These are phyloP conservation scores for Eonycteris spelaea DNA, from an alignment of 2,113 vertebrate species.

Conservation along the genomic window DNA sequence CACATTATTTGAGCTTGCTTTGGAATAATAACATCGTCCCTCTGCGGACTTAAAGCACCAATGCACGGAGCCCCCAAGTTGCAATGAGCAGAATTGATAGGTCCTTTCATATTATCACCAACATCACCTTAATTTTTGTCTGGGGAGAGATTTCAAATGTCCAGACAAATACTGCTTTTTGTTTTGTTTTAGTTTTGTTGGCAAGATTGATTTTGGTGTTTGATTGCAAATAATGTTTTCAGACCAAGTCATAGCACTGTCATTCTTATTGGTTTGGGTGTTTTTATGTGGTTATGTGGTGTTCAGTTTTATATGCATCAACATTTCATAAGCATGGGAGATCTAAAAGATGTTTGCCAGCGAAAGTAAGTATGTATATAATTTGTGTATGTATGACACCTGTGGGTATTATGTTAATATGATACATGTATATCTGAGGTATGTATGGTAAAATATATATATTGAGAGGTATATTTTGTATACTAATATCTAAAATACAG, in stretches of 20 bases:
- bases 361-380: neutral
- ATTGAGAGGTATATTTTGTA: neutral
- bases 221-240: neutral
- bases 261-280: neutral
- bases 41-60: neutral
- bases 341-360: neutral
- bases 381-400: neutral
- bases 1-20: neutral
- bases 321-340: neutral
- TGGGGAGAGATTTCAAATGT: neutral
- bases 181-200: neutral
- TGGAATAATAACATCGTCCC: neutral
- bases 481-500: neutral
- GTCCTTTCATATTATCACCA: too few species aligned
- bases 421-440: neutral
- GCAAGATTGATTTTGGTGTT: neutral
- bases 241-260: neutral
- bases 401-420: neutral
- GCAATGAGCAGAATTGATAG: rapidly evolving
- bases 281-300: neutral
- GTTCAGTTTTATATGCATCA: neutral
- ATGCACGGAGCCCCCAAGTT: neutral
- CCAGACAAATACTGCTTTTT: neutral
- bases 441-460: neutral
- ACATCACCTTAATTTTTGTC: neutral